Conservation (phyloP, 1,140 invertebrate species). For the Lordiphosa clarofinis region DNA sequence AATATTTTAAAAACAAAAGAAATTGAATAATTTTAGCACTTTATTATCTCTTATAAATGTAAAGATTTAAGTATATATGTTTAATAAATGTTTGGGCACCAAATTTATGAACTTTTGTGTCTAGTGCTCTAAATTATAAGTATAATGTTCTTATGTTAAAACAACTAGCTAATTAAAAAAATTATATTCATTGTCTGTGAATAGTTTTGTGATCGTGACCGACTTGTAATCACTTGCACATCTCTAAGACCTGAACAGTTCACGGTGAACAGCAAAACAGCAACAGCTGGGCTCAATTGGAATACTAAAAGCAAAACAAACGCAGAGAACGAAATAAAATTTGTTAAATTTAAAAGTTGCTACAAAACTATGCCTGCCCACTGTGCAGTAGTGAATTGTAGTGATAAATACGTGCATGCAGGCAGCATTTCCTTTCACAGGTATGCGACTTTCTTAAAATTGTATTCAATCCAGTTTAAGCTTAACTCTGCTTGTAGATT, state of each 20-base stretch:
- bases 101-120: too few species aligned
- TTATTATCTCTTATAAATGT: too few species aligned
- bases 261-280: constrained; percentile 9
- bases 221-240: constrained; percentile 5
- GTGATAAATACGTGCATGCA: constrained; percentile 71
- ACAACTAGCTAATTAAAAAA: too few species aligned
- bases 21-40: too few species aligned
- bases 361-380: constrained; percentile 60
- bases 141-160: too few species aligned
- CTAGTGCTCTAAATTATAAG: too few species aligned
- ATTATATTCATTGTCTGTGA: too few species aligned
- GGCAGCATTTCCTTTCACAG: constrained; percentile 76
- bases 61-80: too few species aligned
- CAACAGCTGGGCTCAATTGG: constrained; percentile 20
- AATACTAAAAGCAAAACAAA: not conserved
- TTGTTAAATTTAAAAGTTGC: not conserved
- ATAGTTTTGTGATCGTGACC: not conserved
- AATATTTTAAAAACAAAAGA: too few species aligned
- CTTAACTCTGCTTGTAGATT: constrained; percentile 35
- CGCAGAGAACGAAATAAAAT: not conserved
- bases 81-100: too few species aligned
- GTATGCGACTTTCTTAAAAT: constrained; percentile 16
- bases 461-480: not conserved
- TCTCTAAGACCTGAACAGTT: not conserved
- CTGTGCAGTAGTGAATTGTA: constrained; percentile 73